Base-by-base conservation (phyloP, 2,888 invertebrate species). In the Hirtodrosophila histrioides region DNA sequence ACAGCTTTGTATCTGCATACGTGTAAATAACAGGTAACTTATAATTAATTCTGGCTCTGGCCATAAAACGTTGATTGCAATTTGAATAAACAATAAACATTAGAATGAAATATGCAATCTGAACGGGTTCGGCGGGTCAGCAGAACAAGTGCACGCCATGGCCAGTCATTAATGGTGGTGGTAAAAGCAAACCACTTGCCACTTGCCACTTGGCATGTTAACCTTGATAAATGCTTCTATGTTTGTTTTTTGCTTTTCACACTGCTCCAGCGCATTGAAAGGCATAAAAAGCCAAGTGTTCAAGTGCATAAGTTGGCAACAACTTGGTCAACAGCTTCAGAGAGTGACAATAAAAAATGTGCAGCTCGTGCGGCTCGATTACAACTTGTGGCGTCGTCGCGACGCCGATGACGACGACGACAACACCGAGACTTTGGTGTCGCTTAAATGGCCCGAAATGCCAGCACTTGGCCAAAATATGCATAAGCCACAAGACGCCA, bases 391-490 rank as follows among this genome's bases (percentile, higher is more conserved):
- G 41, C 12, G 50, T 48, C 57, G 51, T 36, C 27, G 50, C 31
- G 31, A 8, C 12, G 50, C 48, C 57, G 57, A 48, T 12, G 49
- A 49, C 54, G 17, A 17, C 17, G 50, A 51, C 57, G 57, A 48
- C 23, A 45, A 50, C 54, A 50, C 50, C 62, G 29, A 60, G 61
- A 45, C 57, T 69, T 54, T 45, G 74, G 61, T 58, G 66, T 75
- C 83, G 83, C 68, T 82, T 88, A 78, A 82, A 70, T 72, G 61
- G 43, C 45, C 62, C 55, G 51, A 88, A 82, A 83, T 86, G 82
- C 85, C 85, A 88, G 50, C 54, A 45, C 31, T 50, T 31, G 31
- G 31, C 3, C 31, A 27, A 27, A 27, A 5, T 36, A 35, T 60
- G 45, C 50, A 36, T 39, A 44, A 54, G 56, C 17, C 50, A 54